These are phyloP conservation scores for Crax fasciolata DNA, from an alignment of 2,797 vertebrate genomes.

Conservation along the genomic window DNA sequence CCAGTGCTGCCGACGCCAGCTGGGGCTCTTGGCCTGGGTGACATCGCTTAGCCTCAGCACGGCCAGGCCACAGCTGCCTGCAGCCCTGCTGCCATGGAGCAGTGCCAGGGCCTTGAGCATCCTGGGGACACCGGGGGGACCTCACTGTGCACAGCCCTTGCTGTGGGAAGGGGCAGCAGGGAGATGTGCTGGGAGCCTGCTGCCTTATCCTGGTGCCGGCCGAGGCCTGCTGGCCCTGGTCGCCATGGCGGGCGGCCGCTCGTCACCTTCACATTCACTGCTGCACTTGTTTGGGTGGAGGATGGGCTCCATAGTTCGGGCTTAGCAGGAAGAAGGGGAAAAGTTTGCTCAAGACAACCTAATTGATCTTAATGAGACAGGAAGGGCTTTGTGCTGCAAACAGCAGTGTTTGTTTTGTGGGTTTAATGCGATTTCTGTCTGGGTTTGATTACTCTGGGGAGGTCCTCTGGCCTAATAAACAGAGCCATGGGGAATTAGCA, in stretches of 20 bases:
- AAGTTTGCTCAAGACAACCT: slow-evolving; percentile 67
- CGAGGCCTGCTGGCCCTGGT: background rate
- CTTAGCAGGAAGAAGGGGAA: slow-evolving; percentile 25
- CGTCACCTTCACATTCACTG: background rate
- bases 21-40: background rate
- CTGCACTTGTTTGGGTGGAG: slow-evolving; percentile 6
- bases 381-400: slow-evolving; percentile 70
- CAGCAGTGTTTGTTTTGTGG: slow-evolving; percentile 57
- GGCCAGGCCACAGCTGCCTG: background rate
- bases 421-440: slow-evolving; percentile 62
- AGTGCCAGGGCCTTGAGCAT: background rate
- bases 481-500: slow-evolving; percentile 56
- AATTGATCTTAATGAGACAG: slow-evolving; percentile 71
- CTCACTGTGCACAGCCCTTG: rapidly evolving
- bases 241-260: no score
- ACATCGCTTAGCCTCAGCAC: background rate
- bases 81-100: no score
- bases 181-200: background rate
- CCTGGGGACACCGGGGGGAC: background rate
- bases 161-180: background rate
- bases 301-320: slow-evolving; percentile 18
- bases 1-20: background rate
- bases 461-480: slow-evolving; percentile 66
- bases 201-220: background rate
- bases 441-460: slow-evolving; percentile 71